A percentile compares a stretch with the other conserved stretches of the same genome.
These are phyloP conservation scores for Lycocorax pyrrhopterus DNA, from an alignment of 2,113 vertebrate species.

Conservation along the genomic window DNA sequence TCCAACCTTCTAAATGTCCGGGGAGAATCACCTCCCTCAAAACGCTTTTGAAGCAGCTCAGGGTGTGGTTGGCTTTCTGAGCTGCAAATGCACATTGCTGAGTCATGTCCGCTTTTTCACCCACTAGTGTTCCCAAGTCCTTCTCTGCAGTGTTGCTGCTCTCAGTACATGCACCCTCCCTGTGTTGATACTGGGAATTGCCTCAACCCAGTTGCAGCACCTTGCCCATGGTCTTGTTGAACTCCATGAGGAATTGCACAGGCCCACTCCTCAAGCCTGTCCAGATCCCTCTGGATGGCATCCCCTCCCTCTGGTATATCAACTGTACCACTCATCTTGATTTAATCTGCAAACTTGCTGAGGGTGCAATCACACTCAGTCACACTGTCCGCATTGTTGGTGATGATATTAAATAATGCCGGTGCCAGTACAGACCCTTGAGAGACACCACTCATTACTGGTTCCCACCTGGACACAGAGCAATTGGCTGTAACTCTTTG, in stretches of 20 bases:
- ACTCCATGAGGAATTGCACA: neutral
- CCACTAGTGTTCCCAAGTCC: neutral
- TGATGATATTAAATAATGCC: neutral
- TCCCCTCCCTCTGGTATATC: neutral
- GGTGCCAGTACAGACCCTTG: neutral
- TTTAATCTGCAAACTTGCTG: neutral
- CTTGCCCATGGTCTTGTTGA: neutral
- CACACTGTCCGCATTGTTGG: neutral
- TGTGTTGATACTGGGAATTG: neutral
- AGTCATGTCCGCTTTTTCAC: neutral
- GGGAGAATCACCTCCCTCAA: neutral
- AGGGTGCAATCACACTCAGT: neutral
- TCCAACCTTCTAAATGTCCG: rapidly evolving
- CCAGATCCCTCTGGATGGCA: neutral
- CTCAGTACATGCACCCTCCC: neutral
- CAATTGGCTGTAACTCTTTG: neutral
- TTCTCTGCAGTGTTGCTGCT: neutral
- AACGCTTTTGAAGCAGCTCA: neutral
- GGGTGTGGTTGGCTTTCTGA: neutral
- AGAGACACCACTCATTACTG: neutral
- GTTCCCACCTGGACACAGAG: neutral
- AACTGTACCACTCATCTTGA: neutral
- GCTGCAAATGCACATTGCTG: rapidly evolving
- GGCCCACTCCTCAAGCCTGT: neutral
- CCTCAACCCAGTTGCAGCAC: rapidly evolving